phyloP scores from a whole-genome alignment of 2,888 invertebrate genomes.

The Tetragnatha montana region DNA sequence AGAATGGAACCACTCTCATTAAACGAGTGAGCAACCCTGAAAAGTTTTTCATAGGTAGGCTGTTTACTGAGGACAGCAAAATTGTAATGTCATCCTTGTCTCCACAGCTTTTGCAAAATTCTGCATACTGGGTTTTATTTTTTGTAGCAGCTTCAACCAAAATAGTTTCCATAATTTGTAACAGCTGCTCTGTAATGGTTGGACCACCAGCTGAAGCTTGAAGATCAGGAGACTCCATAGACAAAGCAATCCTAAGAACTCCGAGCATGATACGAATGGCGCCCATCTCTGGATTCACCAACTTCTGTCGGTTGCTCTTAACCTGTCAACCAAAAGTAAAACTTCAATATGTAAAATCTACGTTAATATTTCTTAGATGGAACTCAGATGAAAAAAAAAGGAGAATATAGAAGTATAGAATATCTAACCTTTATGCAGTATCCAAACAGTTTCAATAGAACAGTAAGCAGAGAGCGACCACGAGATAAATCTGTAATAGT shows the following conservation, averaged over 20 bases:
- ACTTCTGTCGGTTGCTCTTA: constrained; percentile 89
- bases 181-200: constrained; percentile 88
- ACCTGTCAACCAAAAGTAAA: constrained; percentile 77
- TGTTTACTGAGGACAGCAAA: constrained; percentile 56
- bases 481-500: constrained; percentile 89
- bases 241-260: constrained; percentile 83
- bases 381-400: neutral
- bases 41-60: constrained; percentile 60
- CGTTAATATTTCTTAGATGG: neutral
- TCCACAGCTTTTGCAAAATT: constrained; percentile 91
- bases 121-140: constrained; percentile 86
- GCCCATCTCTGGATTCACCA: constrained; percentile 89
- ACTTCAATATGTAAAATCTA: neutral
- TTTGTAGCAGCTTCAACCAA: constrained; percentile 93
- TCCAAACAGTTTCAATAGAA: constrained; percentile 90
- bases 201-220: constrained; percentile 77
- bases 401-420: neutral
- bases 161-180: constrained; percentile 96
- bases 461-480: constrained; percentile 90
- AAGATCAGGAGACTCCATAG: constrained; percentile 78
- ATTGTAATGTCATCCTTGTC: constrained; percentile 88
- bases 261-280: constrained; percentile 89
- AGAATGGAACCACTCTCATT: constrained; percentile 93
- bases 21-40: constrained; percentile 76
- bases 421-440: constrained; percentile 85